Conservation (phyloP, 2,113 vertebrate species). For the Xiphias gladius region DNA sequence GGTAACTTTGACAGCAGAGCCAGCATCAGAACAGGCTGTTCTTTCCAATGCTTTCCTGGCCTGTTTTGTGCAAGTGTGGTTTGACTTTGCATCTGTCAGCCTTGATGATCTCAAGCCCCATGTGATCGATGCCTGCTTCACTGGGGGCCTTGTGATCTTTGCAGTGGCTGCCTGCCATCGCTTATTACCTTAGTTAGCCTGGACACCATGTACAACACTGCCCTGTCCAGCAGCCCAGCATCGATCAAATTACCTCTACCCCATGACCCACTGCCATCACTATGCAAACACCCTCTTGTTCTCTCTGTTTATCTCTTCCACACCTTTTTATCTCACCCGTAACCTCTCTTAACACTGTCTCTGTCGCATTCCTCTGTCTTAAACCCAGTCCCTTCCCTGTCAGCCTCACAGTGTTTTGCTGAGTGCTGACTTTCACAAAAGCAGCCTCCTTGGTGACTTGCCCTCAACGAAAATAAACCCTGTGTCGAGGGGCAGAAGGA, state of each 20-base stretch:
- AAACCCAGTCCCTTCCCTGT: slow-evolving; percentile 24
- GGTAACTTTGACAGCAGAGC: slow-evolving; percentile 11
- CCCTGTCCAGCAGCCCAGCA: not conserved
- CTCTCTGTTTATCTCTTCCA: slow-evolving; percentile 17
- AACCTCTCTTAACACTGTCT: slow-evolving; percentile 25
- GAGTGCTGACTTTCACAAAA: slow-evolving; percentile 62
- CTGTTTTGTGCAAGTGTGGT: slow-evolving; percentile 15
- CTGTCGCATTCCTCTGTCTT: slow-evolving; percentile 48
- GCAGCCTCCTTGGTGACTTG: slow-evolving; percentile 53
- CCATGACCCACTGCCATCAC: slow-evolving; percentile 12
- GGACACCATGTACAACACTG: slow-evolving; percentile 20
- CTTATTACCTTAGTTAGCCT: slow-evolving; percentile 54
- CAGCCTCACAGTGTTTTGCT: slow-evolving; percentile 51
- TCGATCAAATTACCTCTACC: not conserved
- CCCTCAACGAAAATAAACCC: slow-evolving; percentile 72
- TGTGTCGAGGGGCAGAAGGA: slow-evolving; percentile 66
- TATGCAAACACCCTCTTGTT: slow-evolving; percentile 17
- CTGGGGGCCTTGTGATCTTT: slow-evolving; percentile 70
- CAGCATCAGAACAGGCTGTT: not conserved
- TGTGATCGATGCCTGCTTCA: slow-evolving; percentile 55
- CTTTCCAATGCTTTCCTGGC: slow-evolving; percentile 17
- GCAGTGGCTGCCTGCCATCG: slow-evolving; percentile 58
- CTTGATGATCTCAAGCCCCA: slow-evolving; percentile 43
- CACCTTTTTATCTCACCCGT: slow-evolving; percentile 32
- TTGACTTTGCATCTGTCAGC: slow-evolving; percentile 62